Conservation (phyloP, 2,113 vertebrate species). For the Nibea albiflora region DNA sequence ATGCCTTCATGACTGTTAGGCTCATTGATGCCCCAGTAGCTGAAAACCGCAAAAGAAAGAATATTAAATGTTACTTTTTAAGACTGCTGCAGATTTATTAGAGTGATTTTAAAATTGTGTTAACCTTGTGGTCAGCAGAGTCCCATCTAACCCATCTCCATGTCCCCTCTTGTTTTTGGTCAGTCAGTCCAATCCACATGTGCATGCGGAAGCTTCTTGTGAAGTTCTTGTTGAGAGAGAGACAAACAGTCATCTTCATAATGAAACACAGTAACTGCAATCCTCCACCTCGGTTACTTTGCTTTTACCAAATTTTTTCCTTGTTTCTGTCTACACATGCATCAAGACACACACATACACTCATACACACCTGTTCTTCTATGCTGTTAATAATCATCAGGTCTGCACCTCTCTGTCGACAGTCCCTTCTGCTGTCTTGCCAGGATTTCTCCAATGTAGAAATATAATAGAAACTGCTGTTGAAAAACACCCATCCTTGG, state of each 20-base stretch:
- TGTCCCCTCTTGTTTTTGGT: neutral
- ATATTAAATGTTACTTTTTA: too few relatives aligned
- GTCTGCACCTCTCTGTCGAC: conserved; percentile 37
- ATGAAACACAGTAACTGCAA: neutral
- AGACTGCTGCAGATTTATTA: too few relatives aligned
- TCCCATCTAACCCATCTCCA: conserved; percentile 44
- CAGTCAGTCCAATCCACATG: conserved; percentile 30
- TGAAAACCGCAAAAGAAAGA: conserved; percentile 7
- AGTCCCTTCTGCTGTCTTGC: conserved; percentile 22
- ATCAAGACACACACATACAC: neutral
- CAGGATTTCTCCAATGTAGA: conserved; percentile 24
- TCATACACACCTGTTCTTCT: conserved; percentile 57
- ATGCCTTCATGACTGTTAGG: accelerated
- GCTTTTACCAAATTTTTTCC: too few relatives aligned
- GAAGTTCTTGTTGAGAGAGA: conserved; percentile 12
- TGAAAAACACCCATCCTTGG: conserved; percentile 32
- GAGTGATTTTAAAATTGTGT: neutral
- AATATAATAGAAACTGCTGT: conserved; percentile 26
- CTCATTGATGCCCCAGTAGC: neutral
- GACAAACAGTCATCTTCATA: neutral
- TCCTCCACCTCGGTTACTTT: neutral
- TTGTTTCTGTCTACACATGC: neutral
- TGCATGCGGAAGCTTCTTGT: neutral
- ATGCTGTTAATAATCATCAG: conserved; percentile 47
- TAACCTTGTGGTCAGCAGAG: neutral